Evolutionary conservation across 2,888 invertebrate species (phyloP).

Genomic region (Vesta saturnalis): DNA sequence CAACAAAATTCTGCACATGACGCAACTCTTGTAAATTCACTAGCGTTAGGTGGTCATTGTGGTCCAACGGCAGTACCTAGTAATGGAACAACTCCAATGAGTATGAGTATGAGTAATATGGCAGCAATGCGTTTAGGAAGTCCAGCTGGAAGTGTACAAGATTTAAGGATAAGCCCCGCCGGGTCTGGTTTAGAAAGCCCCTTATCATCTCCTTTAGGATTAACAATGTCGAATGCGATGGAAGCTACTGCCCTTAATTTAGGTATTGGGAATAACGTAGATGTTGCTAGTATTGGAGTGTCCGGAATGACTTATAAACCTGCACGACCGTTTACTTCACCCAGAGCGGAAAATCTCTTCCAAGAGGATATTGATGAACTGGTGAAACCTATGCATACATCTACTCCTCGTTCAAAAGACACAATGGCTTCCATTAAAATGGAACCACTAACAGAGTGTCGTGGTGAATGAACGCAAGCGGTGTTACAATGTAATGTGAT

Average conservation of each 20-base stretch:
- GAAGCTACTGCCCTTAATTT: constrained; percentile 63
- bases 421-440: constrained; percentile 74
- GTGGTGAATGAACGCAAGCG: constrained; percentile 70
- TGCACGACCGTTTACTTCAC: constrained; percentile 70
- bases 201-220: constrained; percentile 69
- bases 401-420: constrained; percentile 63
- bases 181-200: constrained; percentile 67
- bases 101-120: constrained; percentile 56
- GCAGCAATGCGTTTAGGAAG: constrained; percentile 61
- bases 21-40: constrained; percentile 59
- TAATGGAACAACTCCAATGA: constrained; percentile 59
- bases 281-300: constrained; percentile 66
- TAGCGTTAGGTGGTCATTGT: constrained; percentile 60
- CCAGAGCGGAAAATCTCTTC: constrained; percentile 69
- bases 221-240: constrained; percentile 65
- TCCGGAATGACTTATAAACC: constrained; percentile 74
- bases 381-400: constrained; percentile 69
- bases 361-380: constrained; percentile 72
- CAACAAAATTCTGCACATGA: constrained; percentile 66
- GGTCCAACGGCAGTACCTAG: constrained; percentile 52
- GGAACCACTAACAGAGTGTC: constrained; percentile 74
- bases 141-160: constrained; percentile 63
- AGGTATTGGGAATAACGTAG: constrained; percentile 63
- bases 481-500: constrained; percentile 62
- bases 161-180: constrained; percentile 62